Conservation (phyloP, 2,888 invertebrate genomes). For the Tiliacea citrago region DNA sequence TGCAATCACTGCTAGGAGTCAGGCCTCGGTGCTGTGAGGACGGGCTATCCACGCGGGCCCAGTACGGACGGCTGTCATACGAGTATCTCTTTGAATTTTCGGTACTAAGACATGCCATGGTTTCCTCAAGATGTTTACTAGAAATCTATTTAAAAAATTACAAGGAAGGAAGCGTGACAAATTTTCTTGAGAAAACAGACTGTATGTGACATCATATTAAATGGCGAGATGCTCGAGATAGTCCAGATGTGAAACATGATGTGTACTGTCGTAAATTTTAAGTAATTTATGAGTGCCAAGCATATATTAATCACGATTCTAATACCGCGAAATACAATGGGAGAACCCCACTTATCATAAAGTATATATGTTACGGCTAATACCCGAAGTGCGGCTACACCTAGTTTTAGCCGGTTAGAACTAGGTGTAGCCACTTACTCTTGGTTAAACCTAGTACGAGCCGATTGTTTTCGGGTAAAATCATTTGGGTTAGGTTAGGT, state of each 20-base stretch:
- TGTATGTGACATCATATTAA: conserved; percentile 21
- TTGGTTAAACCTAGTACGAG: too few species aligned
- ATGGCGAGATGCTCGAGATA: conserved; percentile 5
- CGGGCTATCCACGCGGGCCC: not conserved
- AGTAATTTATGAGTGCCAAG: conserved; percentile 8
- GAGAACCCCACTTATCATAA: conserved; percentile 31
- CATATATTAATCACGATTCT: conserved; percentile 28
- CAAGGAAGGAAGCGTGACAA: not conserved
- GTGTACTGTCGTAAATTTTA: conserved; percentile 15
- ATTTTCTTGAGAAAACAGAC: conserved; percentile 6
- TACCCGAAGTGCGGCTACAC: too few species aligned
- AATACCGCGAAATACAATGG: conserved; percentile 30
- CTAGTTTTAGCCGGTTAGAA: too few species aligned
- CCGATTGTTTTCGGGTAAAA: too few species aligned
- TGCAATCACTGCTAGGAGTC: not conserved
- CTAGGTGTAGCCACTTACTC: too few species aligned
- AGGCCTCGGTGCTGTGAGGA: too few species aligned
- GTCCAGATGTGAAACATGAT: conserved; percentile 40
- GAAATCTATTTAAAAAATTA: not conserved
- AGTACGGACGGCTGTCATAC: not conserved
- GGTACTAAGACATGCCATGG: not conserved
- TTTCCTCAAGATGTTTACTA: not conserved
- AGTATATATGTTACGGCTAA: too few species aligned
- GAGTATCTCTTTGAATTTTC: too few species aligned
- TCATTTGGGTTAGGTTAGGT: too few species aligned